A percentile compares a stretch with the other conserved stretches of the same genome.
Evolutionary conservation across 2,113 vertebrate genomes (phyloP).

Genomic region (Galeopterus variegatus): DNA sequence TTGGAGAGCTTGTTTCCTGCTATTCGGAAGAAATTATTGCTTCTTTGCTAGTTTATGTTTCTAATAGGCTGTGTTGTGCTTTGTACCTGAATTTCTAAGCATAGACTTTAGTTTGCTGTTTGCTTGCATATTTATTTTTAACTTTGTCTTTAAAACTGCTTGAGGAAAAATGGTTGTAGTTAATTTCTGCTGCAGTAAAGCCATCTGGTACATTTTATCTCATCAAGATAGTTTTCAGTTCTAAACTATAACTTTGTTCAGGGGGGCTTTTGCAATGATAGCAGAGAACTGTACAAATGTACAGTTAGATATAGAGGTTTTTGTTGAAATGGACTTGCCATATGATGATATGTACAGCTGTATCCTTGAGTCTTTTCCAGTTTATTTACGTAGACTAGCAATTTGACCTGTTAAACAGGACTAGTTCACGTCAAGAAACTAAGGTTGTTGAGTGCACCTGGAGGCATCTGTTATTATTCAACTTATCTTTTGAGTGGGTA

Average conservation of each 20-base stretch:
- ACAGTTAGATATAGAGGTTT: neutral
- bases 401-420: conserved; percentile 68
- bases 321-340: conserved; percentile 48
- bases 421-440: conserved; percentile 59
- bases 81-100: conserved; percentile 81
- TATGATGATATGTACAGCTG: conserved; percentile 1
- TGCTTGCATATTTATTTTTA: conserved; percentile 85
- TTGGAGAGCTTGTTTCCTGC: conserved; percentile 70
- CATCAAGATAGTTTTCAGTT: conserved; percentile 52
- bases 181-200: conserved; percentile 81
- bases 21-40: conserved; percentile 64
- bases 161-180: conserved; percentile 81
- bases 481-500: conserved; percentile 45
- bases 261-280: conserved; percentile 55
- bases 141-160: conserved; percentile 74
- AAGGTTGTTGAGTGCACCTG: neutral
- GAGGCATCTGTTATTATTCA: conserved; percentile 55
- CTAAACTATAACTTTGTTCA: conserved; percentile 41
- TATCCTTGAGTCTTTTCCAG: conserved; percentile 29
- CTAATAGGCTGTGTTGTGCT: conserved; percentile 76
- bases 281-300: conserved; percentile 38
- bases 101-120: conserved; percentile 79
- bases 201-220: conserved; percentile 50
- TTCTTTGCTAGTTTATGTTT: conserved; percentile 78
- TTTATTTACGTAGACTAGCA: conserved; percentile 65